Evolutionary conservation across 2,797 vertebrate species (phyloP).

Genomic region (Heteromormyrus szaboi): DNA sequence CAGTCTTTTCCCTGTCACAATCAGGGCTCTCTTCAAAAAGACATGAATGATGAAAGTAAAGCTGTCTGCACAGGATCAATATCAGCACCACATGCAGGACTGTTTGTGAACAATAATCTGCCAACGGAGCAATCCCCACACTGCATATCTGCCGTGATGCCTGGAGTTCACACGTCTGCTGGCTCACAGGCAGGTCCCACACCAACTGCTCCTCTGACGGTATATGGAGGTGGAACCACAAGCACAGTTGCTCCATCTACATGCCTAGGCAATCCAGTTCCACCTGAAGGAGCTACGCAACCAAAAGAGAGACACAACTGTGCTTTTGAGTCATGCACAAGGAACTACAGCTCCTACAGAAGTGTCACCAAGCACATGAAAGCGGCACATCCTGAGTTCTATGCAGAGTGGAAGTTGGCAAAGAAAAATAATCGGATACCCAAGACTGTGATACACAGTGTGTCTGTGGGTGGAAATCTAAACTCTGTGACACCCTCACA

Average conservation of each 20-base stretch:
- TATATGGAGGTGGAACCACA: conserved; percentile 34
- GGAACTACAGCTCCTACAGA: conserved; percentile 81
- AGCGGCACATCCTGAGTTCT: conserved; percentile 81
- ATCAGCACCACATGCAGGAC: conserved; percentile 27
- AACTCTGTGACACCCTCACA: conserved; percentile 52
- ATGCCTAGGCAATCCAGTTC: conserved; percentile 22
- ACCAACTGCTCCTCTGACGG: conserved; percentile 37
- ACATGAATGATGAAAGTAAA: conserved; percentile 35
- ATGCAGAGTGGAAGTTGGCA: conserved; percentile 78
- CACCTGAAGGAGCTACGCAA: conserved; percentile 27
- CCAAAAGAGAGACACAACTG: conserved; percentile 73
- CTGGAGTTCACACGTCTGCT: conserved; percentile 32
- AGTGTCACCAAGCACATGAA: conserved; percentile 96
- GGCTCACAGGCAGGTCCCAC: conserved; percentile 44
- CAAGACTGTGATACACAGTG: conserved; percentile 43
- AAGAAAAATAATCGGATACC: conserved; percentile 68
- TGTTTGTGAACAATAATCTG: conserved; percentile 34
- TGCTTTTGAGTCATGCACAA: conserved; percentile 76
- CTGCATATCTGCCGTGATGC: conserved; percentile 25
- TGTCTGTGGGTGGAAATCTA: conserved; percentile 52
- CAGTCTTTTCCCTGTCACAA: conserved; percentile 22
- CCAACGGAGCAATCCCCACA: conserved; percentile 26
- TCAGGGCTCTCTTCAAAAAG: conserved; percentile 40
- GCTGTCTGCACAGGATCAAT: conserved; percentile 31
- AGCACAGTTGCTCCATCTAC: conserved; percentile 43